Conservation (phyloP, 2,113 vertebrate species). For the Speoplatyrhinus poulsoni region DNA sequence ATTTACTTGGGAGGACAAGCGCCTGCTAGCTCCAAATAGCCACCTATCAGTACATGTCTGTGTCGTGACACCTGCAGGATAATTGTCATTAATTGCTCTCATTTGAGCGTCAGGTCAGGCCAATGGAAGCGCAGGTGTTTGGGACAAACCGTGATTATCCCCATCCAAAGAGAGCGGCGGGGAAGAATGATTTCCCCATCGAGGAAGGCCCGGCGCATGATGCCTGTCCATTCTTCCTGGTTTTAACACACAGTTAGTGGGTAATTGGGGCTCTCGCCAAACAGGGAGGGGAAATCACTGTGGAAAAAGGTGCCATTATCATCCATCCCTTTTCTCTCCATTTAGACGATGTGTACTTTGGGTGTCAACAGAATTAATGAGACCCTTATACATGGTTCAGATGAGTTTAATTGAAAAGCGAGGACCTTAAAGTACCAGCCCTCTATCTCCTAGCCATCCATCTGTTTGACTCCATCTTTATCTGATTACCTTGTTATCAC, state of each 20-base stretch:
- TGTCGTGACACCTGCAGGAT: conserved; percentile 81
- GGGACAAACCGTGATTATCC: conserved; percentile 78
- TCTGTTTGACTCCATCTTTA: conserved; percentile 43
- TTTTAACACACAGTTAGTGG: conserved; percentile 73
- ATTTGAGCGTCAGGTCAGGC: conserved; percentile 77
- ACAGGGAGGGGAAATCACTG: conserved; percentile 1
- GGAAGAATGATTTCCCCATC: conserved; percentile 73
- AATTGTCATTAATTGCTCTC: conserved; percentile 87
- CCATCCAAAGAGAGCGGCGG: conserved; percentile 58
- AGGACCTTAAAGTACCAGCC: conserved; percentile 21
- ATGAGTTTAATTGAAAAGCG: conserved; percentile 55
- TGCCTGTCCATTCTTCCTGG: conserved; percentile 74
- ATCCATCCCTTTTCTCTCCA: conserved; percentile 54
- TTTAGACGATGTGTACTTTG: conserved; percentile 39
- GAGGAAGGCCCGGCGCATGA: conserved; percentile 53
- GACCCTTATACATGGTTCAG: conserved; percentile 39
- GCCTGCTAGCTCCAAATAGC: conserved; percentile 67
- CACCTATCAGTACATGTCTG: conserved; percentile 80
- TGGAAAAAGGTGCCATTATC: conserved; percentile 60
- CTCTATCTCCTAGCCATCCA: conserved; percentile 43
- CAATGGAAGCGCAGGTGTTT: conserved; percentile 83
- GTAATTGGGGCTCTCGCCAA: conserved; percentile 64
- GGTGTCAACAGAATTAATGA: conserved; percentile 52
- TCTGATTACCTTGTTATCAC: conserved; percentile 50
- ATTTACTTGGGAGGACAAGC: conserved; percentile 80